Percentiles rank a stretch among this genome's conserved stretches.
These are phyloP conservation scores for Drosophila obscura DNA, from an alignment of 1,140 invertebrate genomes.

Conservation along the genomic window DNA sequence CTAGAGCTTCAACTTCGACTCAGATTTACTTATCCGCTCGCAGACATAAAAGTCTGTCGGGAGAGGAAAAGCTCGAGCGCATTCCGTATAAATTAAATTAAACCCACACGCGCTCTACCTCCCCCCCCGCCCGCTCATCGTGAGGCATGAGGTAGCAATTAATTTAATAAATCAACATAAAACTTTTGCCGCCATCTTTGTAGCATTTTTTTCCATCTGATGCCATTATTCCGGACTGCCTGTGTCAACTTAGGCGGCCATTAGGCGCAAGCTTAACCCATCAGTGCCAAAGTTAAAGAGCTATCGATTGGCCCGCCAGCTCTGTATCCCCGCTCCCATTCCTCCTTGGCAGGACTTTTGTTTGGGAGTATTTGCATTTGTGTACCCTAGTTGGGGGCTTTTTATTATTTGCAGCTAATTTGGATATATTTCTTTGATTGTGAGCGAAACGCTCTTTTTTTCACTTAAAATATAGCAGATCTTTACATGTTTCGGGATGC, in stretches of 20 bases:
- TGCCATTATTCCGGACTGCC: conserved; percentile 37
- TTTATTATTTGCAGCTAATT: too few species aligned
- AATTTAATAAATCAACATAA: conserved; percentile 82
- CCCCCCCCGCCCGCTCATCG: conserved; percentile 8
- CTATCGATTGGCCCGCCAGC: conserved; percentile 63
- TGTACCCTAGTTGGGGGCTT: not conserved
- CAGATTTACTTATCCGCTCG: conserved; percentile 1
- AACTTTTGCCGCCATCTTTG: conserved; percentile 52
- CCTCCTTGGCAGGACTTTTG: conserved; percentile 33
- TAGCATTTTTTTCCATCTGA: conserved; percentile 24
- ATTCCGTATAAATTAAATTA: conserved; percentile 75
- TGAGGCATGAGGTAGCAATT: conserved; percentile 69
- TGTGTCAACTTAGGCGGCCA: conserved; percentile 73
- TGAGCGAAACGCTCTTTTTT: too few species aligned
- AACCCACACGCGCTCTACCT: conserved; percentile 39
- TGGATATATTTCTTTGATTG: too few species aligned
- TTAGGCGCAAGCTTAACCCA: conserved; percentile 77
- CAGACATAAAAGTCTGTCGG: not conserved
- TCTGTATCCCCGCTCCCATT: conserved; percentile 1
- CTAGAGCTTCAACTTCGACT: not conserved
- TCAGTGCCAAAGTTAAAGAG: conserved; percentile 76
- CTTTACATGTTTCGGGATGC: too few species aligned
- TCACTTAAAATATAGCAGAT: too few species aligned
- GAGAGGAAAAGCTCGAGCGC: conserved; percentile 48
- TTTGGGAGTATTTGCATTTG: conserved; percentile 23